Conservation (phyloP, 2,888 invertebrate genomes). For the Nowickia ferox region DNA sequence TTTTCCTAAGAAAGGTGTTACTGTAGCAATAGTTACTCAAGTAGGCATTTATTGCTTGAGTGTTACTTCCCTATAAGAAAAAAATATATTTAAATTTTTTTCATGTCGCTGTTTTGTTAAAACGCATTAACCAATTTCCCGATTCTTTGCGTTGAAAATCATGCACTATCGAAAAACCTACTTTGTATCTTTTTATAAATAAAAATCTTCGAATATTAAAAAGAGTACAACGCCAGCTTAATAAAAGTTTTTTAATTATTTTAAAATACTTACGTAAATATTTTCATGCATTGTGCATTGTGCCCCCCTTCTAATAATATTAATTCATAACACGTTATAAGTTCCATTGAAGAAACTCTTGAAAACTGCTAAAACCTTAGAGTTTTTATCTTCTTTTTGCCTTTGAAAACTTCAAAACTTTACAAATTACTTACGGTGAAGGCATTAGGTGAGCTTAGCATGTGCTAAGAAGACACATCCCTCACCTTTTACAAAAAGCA, state of each 20-base stretch:
- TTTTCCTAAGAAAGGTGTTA: no score
- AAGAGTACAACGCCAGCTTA: neutral
- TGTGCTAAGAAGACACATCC: constrained; percentile 66
- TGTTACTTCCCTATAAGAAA: no score
- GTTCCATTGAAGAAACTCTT: constrained; percentile 7
- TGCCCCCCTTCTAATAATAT: neutral
- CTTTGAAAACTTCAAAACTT: constrained; percentile 10
- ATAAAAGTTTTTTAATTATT: constrained; percentile 5
- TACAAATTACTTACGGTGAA: constrained; percentile 17
- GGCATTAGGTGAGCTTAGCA: constrained; percentile 50
- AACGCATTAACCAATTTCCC: no score
- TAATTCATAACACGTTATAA: constrained; percentile 19
- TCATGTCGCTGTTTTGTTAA: no score
- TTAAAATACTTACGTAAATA: neutral
- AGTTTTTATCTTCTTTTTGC: neutral
- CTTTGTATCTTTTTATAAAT: no score
- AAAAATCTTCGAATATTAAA: no score
- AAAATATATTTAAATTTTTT: no score
- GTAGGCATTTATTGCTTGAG: no score
- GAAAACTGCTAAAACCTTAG: neutral
- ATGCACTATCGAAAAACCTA: no score
- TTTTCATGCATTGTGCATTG: neutral
- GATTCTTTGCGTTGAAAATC: no score
- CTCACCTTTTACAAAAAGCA: constrained; percentile 61
- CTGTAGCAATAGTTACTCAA: no score